Base-by-base conservation (phyloP, 2,797 vertebrate species). In the Scomberomorus guttatus region DNA sequence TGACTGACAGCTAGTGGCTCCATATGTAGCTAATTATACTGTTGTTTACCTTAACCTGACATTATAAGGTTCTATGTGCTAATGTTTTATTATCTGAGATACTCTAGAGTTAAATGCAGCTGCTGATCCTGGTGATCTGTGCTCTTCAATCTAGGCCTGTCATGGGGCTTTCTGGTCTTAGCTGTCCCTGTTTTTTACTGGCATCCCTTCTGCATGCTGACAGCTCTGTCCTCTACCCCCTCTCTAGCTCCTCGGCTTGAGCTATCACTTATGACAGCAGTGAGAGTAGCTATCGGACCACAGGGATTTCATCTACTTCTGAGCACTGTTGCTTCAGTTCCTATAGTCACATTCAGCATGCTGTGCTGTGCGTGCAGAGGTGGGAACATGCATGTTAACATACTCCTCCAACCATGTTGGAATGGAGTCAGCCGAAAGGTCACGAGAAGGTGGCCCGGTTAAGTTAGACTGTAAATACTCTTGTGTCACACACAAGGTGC, bases 131-230 rank as follows among this genome's bases (percentile, higher is more conserved):
- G 34, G 3, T 83, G 62, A 68, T 90, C 86, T 60, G 24, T 66
- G 48, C 46, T 75, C 29, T 81, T 80, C 10, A 7, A 72, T 71
- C 70, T 64, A 56, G 56, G 57, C 57, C 29, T 10, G 50, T 79
- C 79, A 54, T 22, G 51, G 71, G 75, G 70, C 70, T 85, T 85
- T 92, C 61, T 74, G 75, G 85, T 89, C 79, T 90, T 89, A 90
- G 77, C 84, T 86, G 91, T 89, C 65, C 76, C 64, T 32, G 25
- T 56, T 75, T 50, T 50, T 75, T 75, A 17, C 69, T 82, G 91
- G 68, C 81, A 72, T 62, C 27, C 39, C n/a, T 51, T 77, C 68
- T 61, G 42, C 65, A 67, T 18, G 63, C 70, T 85, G 86, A 90
- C 85, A 88, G 72, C 71, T 52, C 80, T 50, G 61, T 34, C 70